A percentile compares a stretch with the other conserved stretches of the same genome.
Evolutionary conservation across 2,113 vertebrate species (phyloP).

Genomic region (Theropithecus gelada): DNA sequence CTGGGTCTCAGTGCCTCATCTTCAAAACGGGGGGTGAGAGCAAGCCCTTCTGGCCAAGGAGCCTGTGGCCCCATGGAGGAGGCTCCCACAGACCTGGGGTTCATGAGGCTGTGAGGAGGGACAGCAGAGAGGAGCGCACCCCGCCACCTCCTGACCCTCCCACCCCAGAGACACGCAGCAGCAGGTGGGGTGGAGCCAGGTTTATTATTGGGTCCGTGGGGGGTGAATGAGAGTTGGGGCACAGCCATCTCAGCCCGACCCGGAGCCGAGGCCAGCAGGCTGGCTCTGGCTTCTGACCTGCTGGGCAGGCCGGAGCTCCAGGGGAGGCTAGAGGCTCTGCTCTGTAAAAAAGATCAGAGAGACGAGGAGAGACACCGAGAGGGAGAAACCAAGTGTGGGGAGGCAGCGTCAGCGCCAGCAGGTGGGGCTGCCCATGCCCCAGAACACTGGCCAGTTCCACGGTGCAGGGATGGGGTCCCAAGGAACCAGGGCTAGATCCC

Average conservation of each 20-base stretch:
- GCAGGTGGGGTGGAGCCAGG: constrained; percentile 40
- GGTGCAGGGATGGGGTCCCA: no score
- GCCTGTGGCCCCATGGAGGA: neutral
- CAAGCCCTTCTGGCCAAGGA: neutral
- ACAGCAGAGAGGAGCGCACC: fast-evolving
- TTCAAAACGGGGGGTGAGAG: neutral
- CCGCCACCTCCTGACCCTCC: fast-evolving
- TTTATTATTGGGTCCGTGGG: constrained; percentile 55
- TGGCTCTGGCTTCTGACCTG: constrained; percentile 68
- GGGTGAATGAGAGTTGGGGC: neutral
- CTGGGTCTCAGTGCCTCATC: neutral
- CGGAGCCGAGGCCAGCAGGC: neutral
- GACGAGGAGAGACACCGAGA: neutral
- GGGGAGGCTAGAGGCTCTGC: constrained; percentile 32
- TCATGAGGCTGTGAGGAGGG: neutral
- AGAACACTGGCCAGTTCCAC: neutral
- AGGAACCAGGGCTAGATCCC: no score
- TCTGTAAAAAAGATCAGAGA: constrained; percentile 62
- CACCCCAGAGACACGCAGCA: constrained; percentile 44
- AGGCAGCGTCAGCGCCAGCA: neutral
- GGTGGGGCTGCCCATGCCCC: neutral
- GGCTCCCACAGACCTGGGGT: fast-evolving
- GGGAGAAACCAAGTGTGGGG: fast-evolving
- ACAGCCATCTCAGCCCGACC: neutral
- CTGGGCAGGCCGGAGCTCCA: neutral